Conservation (phyloP, 2,113 vertebrate genomes). For the Myrmecophaga tridactyla region DNA sequence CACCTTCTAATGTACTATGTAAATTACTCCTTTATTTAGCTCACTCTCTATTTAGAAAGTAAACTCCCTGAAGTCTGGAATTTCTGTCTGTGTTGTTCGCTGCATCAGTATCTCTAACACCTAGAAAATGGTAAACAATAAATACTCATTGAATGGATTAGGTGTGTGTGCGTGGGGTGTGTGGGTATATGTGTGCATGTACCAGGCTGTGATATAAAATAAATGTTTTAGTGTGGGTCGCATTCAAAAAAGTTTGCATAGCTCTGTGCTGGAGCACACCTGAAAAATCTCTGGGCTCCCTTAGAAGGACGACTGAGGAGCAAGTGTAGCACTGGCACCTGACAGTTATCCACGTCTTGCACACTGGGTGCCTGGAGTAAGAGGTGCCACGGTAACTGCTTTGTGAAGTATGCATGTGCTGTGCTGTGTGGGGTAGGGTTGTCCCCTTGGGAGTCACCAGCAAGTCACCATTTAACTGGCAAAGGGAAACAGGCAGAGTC, state of each 20-base stretch:
- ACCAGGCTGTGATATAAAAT: background rate
- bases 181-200: background rate
- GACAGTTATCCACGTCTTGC: background rate
- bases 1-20: background rate
- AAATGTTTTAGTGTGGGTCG: background rate
- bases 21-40: background rate
- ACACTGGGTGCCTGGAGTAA: background rate
- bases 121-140: background rate
- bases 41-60: background rate
- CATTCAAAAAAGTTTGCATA: background rate
- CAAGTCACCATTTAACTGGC: background rate
- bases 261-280: background rate
- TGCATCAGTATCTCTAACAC: background rate
- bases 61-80: background rate
- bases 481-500: slow-evolving; percentile 35
- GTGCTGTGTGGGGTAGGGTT: background rate
- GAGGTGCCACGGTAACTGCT: background rate
- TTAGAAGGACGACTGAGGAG: background rate
- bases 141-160: background rate
- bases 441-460: background rate
- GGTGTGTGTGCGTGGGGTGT: no score
- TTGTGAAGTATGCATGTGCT: background rate
- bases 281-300: background rate
- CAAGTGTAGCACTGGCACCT: background rate
- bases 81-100: background rate